Base-by-base conservation (phyloP, 2,113 vertebrate species). In the Polyodon spathula region DNA sequence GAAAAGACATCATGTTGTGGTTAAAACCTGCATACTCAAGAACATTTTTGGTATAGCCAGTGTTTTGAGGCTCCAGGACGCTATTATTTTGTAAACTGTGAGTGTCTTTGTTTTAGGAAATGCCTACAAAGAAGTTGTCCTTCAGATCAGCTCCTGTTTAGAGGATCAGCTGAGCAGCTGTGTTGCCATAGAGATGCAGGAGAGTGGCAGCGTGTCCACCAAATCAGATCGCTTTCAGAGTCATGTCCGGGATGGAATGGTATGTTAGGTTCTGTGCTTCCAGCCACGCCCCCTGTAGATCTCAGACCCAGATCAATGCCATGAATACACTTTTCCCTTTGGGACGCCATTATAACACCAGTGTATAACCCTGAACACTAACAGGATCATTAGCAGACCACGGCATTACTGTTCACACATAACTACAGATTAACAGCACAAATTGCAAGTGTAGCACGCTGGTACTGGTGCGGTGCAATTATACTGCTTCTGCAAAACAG, bases 161-260 rank as follows among this genome's bases (percentile, higher is more conserved):
- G 68, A 75, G 54, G 60, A 70, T 37, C 58, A 68, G 55, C 17
- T 75, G 51, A 58, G 62, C 39, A 37, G 4, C 5, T 54, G 63
- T 52, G 60, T 68, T 3, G 62, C 43, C 38, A 40, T 16, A 7
- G 62, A 72, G 60, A n/a, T 60, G 8, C 54, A 56, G 10, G 51
- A 62, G 40, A 60, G 65, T 46, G 48, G 41, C 8, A 3, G 27
- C 0, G 4, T 60, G 14, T 52, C 52, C 12, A 63, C 55, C 5
- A 61, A 64, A 39, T 42, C 41, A 17, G 59, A 63, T 4, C 15
- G 62, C 17, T 17, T 75, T 17, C 41, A 63, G 37, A 59, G 37
- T 37, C 66, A 71, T 48, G 61, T 71, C 50, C 63, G 64, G 38
- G 63, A 71, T 54, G 73, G 70, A 38, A 55, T 68, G 66, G 68